Conservation (phyloP, 1,140 invertebrate genomes). For the Brachionus asplanchnoidis region DNA sequence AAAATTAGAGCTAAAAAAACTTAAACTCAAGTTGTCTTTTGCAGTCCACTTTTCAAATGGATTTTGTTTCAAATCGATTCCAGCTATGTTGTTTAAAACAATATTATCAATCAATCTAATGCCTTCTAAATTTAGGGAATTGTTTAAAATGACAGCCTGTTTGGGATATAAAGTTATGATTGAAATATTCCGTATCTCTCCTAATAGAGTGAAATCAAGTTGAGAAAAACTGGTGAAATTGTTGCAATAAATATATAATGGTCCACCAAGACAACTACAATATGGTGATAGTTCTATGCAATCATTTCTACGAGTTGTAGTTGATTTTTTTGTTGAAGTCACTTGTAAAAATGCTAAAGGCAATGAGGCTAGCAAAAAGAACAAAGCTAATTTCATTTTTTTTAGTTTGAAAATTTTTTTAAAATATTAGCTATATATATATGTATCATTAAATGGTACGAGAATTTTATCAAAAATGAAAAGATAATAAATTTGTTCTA, state of each 20-base stretch:
- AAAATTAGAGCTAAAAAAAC: not conserved
- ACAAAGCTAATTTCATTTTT: not conserved
- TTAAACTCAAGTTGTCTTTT: not conserved
- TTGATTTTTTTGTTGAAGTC: not conserved
- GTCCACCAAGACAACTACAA: not conserved
- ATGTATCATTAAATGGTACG: not conserved
- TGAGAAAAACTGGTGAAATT: not conserved
- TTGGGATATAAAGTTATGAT: not conserved
- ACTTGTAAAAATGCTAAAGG: not conserved
- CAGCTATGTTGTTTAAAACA: slow-evolving; percentile 1
- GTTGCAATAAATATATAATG: not conserved
- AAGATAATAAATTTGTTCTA: not conserved
- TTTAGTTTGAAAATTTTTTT: not conserved
- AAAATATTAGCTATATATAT: not conserved
- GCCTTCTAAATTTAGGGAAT: not conserved
- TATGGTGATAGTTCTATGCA: not conserved
- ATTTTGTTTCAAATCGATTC: not conserved
- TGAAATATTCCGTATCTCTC: not conserved
- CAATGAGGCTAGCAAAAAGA: not conserved
- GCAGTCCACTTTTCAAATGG: not conserved
- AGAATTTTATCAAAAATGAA: not conserved
- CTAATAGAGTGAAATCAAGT: slow-evolving; percentile 15
- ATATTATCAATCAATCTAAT: not conserved
- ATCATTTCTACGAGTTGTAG: not conserved
- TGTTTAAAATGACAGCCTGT: not conserved